phyloP scores from a whole-genome alignment of 2,888 invertebrate genomes.

The Diogma glabrata region DNA sequence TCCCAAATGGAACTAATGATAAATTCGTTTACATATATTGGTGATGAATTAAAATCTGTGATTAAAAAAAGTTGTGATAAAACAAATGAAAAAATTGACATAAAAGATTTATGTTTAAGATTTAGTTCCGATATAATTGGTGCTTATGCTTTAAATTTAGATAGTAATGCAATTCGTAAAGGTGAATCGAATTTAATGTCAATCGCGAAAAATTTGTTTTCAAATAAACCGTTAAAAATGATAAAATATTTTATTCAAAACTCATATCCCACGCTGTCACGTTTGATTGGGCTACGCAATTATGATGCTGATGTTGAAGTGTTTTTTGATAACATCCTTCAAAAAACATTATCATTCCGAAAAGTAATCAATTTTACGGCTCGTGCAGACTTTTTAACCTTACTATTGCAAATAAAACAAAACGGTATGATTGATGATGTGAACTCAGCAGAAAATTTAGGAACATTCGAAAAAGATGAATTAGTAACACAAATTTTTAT shows the following conservation, averaged over 20 bases:
- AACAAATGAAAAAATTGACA: constrained; percentile 24
- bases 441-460: background rate
- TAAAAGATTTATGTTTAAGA: constrained; percentile 30
- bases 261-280: background rate
- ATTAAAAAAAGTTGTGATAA: constrained; percentile 17
- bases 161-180: constrained; percentile 13
- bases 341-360: constrained; percentile 29
- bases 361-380: constrained; percentile 25
- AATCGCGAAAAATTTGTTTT: background rate
- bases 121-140: constrained; percentile 37
- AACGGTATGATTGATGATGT: constrained; percentile 27
- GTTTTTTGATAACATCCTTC: constrained; percentile 33
- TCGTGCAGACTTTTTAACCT: constrained; percentile 33
- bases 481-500: constrained; percentile 37
- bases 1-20: constrained; percentile 40
- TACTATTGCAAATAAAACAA: constrained; percentile 33
- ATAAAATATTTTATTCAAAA: constrained; percentile 2
- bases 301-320: constrained; percentile 23
- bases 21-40: constrained; percentile 27
- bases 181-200: constrained; percentile 1
- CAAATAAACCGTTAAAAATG: background rate
- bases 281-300: background rate
- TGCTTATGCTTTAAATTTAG: constrained; percentile 31
- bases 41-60: constrained; percentile 19
- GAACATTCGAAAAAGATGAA: constrained; percentile 6